These are phyloP conservation scores for Plebejus melissa DNA, from an alignment of 2,888 invertebrate species.

Conservation along the genomic window DNA sequence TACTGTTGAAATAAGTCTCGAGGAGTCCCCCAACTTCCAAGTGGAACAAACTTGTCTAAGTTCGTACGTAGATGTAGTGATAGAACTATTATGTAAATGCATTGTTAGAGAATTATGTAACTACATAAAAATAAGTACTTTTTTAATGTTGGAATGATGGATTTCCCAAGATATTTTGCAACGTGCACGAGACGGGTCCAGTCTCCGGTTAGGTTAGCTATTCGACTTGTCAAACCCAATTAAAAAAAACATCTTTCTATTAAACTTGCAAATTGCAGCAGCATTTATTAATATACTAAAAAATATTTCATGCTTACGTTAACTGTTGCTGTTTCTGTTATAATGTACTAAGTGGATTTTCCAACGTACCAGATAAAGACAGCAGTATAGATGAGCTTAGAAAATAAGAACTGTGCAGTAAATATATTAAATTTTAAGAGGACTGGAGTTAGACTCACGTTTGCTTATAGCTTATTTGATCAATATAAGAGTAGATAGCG, in stretches of 20 bases:
- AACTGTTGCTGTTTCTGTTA: too few relatives aligned
- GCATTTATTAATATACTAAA: too few relatives aligned
- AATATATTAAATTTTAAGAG: too few relatives aligned
- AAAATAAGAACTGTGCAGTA: too few relatives aligned
- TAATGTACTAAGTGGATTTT: too few relatives aligned
- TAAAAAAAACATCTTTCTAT: neutral
- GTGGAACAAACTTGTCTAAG: conserved; percentile 9
- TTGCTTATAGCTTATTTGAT: too few relatives aligned
- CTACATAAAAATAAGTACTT: neutral
- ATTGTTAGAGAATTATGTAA: neutral
- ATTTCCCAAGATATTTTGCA: neutral
- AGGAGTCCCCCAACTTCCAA: neutral
- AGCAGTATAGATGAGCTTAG: too few relatives aligned
- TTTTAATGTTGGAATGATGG: neutral
- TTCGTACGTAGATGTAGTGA: neutral
- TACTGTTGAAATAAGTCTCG: conserved; percentile 11
- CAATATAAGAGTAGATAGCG: too few relatives aligned
- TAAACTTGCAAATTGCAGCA: neutral
- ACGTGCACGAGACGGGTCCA: neutral
- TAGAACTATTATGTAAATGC: conserved; percentile 4
- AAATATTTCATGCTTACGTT: too few relatives aligned
- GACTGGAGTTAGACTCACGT: too few relatives aligned
- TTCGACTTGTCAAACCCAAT: neutral
- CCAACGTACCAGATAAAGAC: too few relatives aligned
- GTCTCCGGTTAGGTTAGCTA: neutral